Conservation (phyloP, 92 coral and sea anemone genomes). For the Porites cylindrica region DNA sequence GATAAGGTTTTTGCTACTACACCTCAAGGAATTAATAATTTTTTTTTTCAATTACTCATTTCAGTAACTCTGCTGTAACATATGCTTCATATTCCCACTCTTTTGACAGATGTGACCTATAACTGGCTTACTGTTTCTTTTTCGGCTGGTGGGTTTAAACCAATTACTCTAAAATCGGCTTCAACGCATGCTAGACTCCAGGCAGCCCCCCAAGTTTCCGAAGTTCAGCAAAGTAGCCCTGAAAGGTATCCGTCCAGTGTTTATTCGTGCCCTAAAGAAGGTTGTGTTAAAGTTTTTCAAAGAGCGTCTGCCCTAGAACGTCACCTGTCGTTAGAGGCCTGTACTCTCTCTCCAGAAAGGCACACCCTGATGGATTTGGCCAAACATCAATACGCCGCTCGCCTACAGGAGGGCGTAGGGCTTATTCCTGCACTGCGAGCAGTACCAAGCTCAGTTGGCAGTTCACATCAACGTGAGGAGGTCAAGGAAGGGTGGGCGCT, state of each 20-base stretch:
- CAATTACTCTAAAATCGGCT: not conserved
- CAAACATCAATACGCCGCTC: slow-evolving; percentile 1
- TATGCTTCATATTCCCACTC: not conserved
- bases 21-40: too few relatives aligned
- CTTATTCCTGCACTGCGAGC: slow-evolving; percentile 9
- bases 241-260: slow-evolving; percentile 3
- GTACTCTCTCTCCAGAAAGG: slow-evolving; percentile 7
- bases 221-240: not conserved
- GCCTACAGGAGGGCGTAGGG: slow-evolving; percentile 15
- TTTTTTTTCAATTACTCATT: too few relatives aligned
- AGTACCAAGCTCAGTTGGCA: not conserved
- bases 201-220: not conserved
- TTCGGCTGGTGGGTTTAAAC: slow-evolving; percentile 29
- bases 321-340: slow-evolving; percentile 25
- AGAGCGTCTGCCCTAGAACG: slow-evolving; percentile 9
- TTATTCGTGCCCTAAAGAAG: slow-evolving; percentile 26
- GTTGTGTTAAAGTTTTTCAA: slow-evolving; percentile 6
- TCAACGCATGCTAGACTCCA: slow-evolving; percentile 17
- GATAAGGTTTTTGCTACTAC: too few relatives aligned
- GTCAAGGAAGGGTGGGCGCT: slow-evolving; percentile 2
- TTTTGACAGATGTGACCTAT: not conserved
- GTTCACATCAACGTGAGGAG: not conserved
- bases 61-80: too few relatives aligned
- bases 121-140: not conserved
- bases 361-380: slow-evolving; percentile 33